These are phyloP conservation scores for Premnoplex brunnescens DNA, from an alignment of 2,797 vertebrate species.

Conservation along the genomic window DNA sequence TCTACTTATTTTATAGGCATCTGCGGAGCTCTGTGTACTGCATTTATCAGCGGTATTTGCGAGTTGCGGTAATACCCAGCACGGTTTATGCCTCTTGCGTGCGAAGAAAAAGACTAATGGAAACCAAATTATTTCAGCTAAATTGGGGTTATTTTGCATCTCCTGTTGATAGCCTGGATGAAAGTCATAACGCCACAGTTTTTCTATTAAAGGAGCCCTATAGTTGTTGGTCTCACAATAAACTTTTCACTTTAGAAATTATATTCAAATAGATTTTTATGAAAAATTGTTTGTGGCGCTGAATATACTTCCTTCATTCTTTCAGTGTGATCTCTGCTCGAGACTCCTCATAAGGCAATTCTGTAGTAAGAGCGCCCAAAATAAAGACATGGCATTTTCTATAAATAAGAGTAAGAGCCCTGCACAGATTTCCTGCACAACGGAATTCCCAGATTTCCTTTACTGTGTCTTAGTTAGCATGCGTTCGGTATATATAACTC, in stretches of 20 bases:
- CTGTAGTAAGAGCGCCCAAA: slow-evolving; percentile 15
- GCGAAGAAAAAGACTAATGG: slow-evolving; percentile 16
- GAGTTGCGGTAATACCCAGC: background rate
- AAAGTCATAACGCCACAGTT: background rate
- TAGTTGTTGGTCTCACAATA: background rate
- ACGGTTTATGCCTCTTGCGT: background rate
- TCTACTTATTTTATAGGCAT: background rate
- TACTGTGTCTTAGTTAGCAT: background rate
- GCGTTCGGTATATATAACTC: background rate
- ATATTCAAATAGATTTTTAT: background rate
- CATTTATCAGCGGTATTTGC: background rate
- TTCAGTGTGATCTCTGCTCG: slow-evolving; percentile 2
- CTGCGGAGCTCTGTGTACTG: background rate
- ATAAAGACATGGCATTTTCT: slow-evolving; percentile 35
- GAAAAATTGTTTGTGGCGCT: background rate
- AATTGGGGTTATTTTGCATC: slow-evolving; percentile 46
- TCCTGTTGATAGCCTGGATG: slow-evolving; percentile 10
- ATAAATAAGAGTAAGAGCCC: slow-evolving; percentile 38
- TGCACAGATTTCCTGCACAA: slow-evolving; percentile 11
- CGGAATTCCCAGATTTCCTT: slow-evolving; percentile 30
- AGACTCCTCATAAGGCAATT: slow-evolving; percentile 30
- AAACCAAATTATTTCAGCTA: slow-evolving; percentile 35
- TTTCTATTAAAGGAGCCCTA: background rate
- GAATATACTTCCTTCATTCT: slow-evolving; percentile 6
- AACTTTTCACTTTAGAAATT: slow-evolving; percentile 11